Conservation (phyloP, 2,888 invertebrate species). For the Orchesellides sinensis region DNA sequence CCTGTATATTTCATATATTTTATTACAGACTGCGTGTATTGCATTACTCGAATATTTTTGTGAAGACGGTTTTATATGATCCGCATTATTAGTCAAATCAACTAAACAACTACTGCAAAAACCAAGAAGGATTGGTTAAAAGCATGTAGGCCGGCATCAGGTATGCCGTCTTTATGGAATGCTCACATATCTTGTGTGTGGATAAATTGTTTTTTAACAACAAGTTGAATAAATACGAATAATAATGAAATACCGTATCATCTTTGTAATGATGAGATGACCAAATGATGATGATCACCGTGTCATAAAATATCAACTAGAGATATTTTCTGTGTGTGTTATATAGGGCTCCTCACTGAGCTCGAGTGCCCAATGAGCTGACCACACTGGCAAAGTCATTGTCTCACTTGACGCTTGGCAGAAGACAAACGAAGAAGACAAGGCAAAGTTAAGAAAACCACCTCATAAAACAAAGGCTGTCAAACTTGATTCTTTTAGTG, state of each 20-base stretch:
- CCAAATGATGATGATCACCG: conserved; percentile 28
- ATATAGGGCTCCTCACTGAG: conserved; percentile 20
- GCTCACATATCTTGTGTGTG: not conserved
- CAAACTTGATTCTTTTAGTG: conserved; percentile 65
- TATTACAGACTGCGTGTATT: no score
- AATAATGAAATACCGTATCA: conserved; percentile 26
- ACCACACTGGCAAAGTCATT: conserved; percentile 53
- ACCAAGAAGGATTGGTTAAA: no score
- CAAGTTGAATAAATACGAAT: not conserved
- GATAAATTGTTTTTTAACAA: conserved; percentile 1
- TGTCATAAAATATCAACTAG: conserved; percentile 59
- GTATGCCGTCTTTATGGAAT: not conserved
- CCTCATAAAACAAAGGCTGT: conserved; percentile 68
- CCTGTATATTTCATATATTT: not conserved
- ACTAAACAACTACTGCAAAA: no score
- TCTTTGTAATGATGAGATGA: conserved; percentile 6
- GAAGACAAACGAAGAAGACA: conserved; percentile 44
- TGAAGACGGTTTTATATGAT: no score
- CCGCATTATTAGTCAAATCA: no score
- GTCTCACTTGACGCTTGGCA: conserved; percentile 63
- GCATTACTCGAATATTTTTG: no score
- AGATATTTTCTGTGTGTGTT: not conserved
- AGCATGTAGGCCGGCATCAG: no score
- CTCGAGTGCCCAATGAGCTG: conserved; percentile 49
- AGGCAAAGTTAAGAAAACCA: conserved; percentile 49